phyloP scores from a whole-genome alignment of 2,797 vertebrate genomes.

The Scolopax rusticola region DNA sequence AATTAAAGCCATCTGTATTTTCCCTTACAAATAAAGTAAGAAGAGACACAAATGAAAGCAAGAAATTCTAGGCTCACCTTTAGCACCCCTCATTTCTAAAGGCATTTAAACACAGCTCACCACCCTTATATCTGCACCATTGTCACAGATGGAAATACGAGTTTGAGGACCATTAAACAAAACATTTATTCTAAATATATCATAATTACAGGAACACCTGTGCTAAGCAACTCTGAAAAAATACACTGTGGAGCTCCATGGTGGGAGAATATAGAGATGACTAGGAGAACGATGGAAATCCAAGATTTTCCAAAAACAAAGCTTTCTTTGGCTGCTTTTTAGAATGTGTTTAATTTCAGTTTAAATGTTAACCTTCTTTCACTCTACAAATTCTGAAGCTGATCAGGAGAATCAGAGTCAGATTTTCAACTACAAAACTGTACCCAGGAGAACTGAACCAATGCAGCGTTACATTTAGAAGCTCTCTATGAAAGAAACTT shows the following conservation, averaged over 20 bases:
- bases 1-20: not conserved
- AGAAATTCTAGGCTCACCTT: not conserved
- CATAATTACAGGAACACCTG: slow-evolving; percentile 37
- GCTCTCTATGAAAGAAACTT: not conserved
- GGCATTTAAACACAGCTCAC: not conserved
- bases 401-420: not conserved
- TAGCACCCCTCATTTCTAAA: not conserved
- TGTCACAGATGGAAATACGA: slow-evolving; percentile 42
- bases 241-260: not conserved
- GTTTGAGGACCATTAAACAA: slow-evolving; percentile 49
- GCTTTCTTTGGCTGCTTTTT: not conserved
- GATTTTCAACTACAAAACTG: not conserved
- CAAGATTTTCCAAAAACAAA: not conserved
- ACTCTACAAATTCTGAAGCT: not conserved
- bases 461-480: not conserved
- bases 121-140: not conserved
- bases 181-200: slow-evolving; percentile 60
- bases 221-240: not conserved
- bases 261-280: not conserved
- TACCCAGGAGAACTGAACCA: not conserved
- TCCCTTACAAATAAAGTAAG: not conserved
- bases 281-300: not conserved
- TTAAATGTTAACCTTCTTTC: not conserved
- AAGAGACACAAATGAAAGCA: not conserved
- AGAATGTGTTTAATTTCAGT: not conserved